phyloP scores from a whole-genome alignment of 2,797 vertebrate species.

The Myotis vivesi region DNA sequence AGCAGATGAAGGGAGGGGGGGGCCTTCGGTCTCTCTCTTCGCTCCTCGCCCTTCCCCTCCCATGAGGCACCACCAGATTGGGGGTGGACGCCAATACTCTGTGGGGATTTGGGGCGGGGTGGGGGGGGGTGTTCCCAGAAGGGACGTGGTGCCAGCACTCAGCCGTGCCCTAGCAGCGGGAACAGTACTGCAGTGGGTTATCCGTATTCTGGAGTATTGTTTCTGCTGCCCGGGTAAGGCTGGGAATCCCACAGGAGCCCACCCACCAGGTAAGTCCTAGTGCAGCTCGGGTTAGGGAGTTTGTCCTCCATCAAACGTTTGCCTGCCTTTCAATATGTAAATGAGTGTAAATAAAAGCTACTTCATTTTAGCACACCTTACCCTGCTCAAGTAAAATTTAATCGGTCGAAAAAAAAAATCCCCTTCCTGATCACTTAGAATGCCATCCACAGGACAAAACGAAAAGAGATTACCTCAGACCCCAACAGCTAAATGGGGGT shows the following conservation, averaged over 20 bases:
- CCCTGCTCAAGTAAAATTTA: not conserved
- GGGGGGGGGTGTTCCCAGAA: not conserved
- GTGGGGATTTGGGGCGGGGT: not conserved
- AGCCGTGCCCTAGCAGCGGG: slow-evolving; percentile 77
- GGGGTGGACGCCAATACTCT: not conserved
- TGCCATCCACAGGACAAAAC: not conserved
- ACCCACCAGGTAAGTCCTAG: slow-evolving; percentile 53
- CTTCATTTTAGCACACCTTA: not conserved
- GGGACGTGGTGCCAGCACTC: not conserved
- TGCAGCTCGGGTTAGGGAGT: not conserved
- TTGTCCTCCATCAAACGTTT: not conserved
- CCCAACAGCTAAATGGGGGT: not conserved
- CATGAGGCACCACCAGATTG: fast-evolving
- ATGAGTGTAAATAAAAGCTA: not conserved
- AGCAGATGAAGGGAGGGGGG: slow-evolving; percentile 48
- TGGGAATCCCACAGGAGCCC: slow-evolving; percentile 32
- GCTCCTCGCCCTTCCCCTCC: not conserved
- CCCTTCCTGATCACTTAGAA: not conserved
- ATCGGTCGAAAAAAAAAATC: not conserved
- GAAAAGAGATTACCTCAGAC: not conserved
- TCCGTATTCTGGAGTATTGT: slow-evolving; percentile 71
- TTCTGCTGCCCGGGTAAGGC: slow-evolving; percentile 73
- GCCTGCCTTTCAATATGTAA: not conserved
- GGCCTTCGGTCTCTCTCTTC: not conserved
- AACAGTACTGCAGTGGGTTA: slow-evolving; percentile 72